Conservation (phyloP, 2,797 vertebrate species). For the Distichodus sexfasciatus region DNA sequence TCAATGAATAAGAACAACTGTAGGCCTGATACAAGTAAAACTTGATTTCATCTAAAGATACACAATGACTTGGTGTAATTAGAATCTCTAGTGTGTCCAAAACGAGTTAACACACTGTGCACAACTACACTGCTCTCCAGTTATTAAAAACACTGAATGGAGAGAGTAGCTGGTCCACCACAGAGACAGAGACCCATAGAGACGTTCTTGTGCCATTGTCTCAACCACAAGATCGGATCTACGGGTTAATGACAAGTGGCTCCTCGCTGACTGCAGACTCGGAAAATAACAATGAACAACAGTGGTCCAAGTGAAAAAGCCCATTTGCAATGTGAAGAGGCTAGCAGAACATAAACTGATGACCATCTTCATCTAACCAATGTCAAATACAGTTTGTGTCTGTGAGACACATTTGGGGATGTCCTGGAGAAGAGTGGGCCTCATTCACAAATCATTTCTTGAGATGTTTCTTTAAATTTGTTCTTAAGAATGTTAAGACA, state of each 20-base stretch:
- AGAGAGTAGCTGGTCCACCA: constrained; percentile 68
- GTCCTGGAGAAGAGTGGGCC: too few species aligned
- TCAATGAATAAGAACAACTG: background rate
- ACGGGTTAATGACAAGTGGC: constrained; percentile 99
- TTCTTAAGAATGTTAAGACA: too few species aligned
- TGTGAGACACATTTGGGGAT: too few species aligned
- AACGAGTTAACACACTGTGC: background rate
- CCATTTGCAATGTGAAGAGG: background rate
- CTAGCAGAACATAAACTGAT: background rate
- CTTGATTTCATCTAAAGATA: background rate
- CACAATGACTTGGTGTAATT: background rate
- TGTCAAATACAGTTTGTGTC: too few species aligned
- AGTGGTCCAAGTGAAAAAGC: background rate
- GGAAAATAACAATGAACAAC: background rate
- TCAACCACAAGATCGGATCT: constrained; percentile 99
- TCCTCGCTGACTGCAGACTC: constrained; percentile 33
- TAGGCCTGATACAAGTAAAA: background rate
- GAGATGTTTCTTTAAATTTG: too few species aligned
- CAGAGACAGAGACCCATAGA: constrained; percentile 99
- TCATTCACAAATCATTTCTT: too few species aligned
- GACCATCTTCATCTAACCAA: too few species aligned
- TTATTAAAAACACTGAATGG: background rate
- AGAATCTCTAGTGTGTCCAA: background rate
- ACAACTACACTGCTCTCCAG: too few species aligned
- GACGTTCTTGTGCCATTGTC: constrained; percentile 93